phyloP scores from a whole-genome alignment of 2,113 vertebrate species.

The Sclerurus mexicanus region DNA sequence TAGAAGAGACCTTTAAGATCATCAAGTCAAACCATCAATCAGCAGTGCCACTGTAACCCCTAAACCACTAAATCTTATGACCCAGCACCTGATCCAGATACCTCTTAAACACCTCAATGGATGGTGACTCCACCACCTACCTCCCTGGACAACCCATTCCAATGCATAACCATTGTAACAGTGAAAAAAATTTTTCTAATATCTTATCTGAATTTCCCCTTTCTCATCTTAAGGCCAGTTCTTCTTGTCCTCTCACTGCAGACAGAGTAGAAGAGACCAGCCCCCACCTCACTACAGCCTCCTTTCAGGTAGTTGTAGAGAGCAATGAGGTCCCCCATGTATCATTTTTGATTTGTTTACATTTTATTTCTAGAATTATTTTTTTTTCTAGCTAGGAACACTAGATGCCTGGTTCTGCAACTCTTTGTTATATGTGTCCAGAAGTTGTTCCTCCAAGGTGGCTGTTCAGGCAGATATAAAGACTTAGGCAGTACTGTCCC shows the following conservation, averaged over 20 bases:
- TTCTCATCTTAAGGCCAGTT: background rate
- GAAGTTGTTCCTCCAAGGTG: background rate
- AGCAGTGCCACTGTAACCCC: background rate
- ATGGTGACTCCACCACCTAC: background rate
- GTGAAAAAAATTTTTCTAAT: background rate
- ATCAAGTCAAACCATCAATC: background rate
- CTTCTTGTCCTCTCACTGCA: background rate
- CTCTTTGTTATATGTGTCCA: background rate
- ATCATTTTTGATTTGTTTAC: background rate
- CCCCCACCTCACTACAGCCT: background rate
- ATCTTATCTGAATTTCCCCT: background rate
- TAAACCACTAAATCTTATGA: background rate
- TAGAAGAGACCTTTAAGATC: background rate
- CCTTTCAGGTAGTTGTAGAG: background rate
- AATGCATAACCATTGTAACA: background rate
- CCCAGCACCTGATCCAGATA: background rate
- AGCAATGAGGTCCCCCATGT: background rate
- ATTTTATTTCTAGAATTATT: background rate
- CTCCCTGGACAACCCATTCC: background rate
- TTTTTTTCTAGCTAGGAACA: background rate
- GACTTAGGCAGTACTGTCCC: background rate
- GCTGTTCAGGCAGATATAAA: background rate
- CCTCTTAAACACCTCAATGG: background rate
- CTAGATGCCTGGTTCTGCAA: background rate
- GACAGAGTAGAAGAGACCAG: background rate